phyloP scores from a whole-genome alignment of 2,797 vertebrate genomes.

The Amphiprion clarkii region DNA sequence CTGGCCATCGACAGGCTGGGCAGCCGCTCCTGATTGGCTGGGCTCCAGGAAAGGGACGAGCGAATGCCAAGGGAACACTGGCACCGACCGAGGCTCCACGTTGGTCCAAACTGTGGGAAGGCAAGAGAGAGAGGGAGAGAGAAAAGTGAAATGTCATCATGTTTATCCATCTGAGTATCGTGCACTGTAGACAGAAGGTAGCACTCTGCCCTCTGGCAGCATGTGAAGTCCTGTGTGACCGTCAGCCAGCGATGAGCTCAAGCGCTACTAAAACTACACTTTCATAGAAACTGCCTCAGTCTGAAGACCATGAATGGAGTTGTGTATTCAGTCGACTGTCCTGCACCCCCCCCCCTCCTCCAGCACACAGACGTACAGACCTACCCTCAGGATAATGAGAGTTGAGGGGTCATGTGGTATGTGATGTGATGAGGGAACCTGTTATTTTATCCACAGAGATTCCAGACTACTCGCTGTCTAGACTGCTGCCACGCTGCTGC shows the following conservation, averaged over 20 bases:
- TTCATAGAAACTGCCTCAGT: slow-evolving; percentile 35
- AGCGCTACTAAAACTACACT: slow-evolving; percentile 55
- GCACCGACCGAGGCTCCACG: slow-evolving; percentile 94
- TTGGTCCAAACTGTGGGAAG: slow-evolving; percentile 93
- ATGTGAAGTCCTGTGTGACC: slow-evolving; percentile 39
- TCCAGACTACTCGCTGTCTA: slow-evolving; percentile 50
- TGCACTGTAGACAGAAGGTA: slow-evolving; percentile 50
- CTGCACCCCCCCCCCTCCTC: slow-evolving; percentile 13
- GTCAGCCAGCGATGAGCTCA: slow-evolving; percentile 31
- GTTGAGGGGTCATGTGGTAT: slow-evolving; percentile 59
- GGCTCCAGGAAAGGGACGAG: slow-evolving; percentile 95
- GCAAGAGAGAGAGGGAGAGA: slow-evolving; percentile 21
- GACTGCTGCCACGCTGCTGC: slow-evolving; percentile 41
- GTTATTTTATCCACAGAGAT: slow-evolving; percentile 68
- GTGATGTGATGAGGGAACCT: slow-evolving; percentile 60
- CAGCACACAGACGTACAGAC: slow-evolving; percentile 32
- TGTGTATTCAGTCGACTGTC: slow-evolving; percentile 46
- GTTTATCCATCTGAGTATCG: slow-evolving; percentile 48
- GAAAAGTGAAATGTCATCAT: slow-evolving; percentile 60
- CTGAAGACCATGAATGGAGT: slow-evolving; percentile 55
- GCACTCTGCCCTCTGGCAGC: slow-evolving; percentile 53
- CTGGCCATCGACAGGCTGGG: slow-evolving; percentile 90
- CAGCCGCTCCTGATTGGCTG: slow-evolving; percentile 90
- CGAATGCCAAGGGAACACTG: slow-evolving; percentile 96
- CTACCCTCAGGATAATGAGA: slow-evolving; percentile 49